phyloP scores from a whole-genome alignment of 2,888 invertebrate species.

The Stramonita haemastoma region DNA sequence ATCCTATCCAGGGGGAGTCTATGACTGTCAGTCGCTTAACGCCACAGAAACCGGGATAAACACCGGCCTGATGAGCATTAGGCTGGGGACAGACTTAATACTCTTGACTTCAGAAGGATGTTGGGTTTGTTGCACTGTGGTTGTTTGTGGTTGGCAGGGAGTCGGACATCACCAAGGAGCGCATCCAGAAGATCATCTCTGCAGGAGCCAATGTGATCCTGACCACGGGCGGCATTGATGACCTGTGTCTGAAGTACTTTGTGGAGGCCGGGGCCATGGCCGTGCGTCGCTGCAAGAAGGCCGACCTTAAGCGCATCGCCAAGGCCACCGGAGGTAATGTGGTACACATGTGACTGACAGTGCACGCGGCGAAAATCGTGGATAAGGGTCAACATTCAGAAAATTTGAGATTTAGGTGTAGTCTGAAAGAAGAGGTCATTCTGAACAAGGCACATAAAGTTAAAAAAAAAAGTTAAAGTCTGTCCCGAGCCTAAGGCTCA shows the following conservation, averaged over 20 bases:
- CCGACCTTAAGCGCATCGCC: slow-evolving; percentile 97
- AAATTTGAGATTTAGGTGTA: too few relatives aligned
- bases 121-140: too few relatives aligned
- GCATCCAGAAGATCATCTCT: slow-evolving; percentile 94
- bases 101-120: background rate
- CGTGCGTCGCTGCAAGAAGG: slow-evolving; percentile 95
- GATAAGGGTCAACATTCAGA: too few relatives aligned
- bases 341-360: background rate
- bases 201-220: slow-evolving; percentile 97
- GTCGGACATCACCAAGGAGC: slow-evolving; percentile 97
- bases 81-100: background rate
- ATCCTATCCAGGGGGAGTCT: too few relatives aligned
- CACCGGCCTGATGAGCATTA: too few relatives aligned
- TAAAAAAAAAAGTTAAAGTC: too few relatives aligned
- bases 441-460: too few relatives aligned
- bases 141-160: slow-evolving; percentile 81
- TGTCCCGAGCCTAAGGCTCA: too few relatives aligned
- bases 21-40: too few relatives aligned
- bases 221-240: slow-evolving; percentile 97
- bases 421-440: too few relatives aligned
- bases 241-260: slow-evolving; percentile 98
- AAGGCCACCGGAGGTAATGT: slow-evolving; percentile 91
- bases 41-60: too few relatives aligned
- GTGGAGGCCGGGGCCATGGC: slow-evolving; percentile 98
- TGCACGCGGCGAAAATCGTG: too few relatives aligned